Conservation (phyloP, 1,140 invertebrate species). For the Bradysia coprophila region DNA sequence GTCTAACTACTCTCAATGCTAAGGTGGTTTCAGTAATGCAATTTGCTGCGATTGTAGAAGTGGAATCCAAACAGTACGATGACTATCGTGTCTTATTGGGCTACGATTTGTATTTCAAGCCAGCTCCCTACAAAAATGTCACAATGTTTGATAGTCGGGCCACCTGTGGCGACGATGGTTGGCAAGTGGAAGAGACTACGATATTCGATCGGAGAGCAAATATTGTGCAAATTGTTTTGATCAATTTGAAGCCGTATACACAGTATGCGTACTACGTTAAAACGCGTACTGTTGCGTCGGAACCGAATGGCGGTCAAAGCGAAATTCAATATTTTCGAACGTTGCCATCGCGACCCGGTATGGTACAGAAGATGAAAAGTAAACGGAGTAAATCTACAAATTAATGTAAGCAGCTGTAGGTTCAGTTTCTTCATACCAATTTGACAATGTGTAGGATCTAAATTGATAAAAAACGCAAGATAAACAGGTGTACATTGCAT, state of each 20-base stretch:
- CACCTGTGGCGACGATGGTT: conserved; percentile 53
- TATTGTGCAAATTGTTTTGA: conserved; percentile 25
- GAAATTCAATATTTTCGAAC: conserved; percentile 66
- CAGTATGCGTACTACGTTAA: conserved; percentile 80
- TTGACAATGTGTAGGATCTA: neutral
- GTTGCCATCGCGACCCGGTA: conserved; percentile 28
- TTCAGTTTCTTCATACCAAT: conserved; percentile 15
- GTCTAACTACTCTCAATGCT: conserved; percentile 38
- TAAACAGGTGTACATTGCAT: too few species aligned
- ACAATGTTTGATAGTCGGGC: conserved; percentile 69
- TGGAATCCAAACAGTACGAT: conserved; percentile 47
- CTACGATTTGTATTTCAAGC: conserved; percentile 63
- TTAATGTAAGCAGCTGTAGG: conserved; percentile 1
- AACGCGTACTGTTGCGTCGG: conserved; percentile 65
- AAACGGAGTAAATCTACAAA: too few species aligned
- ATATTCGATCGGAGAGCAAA: conserved; percentile 4
- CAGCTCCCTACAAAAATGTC: conserved; percentile 50
- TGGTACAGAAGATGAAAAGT: conserved; percentile 7
- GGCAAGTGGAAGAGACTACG: conserved; percentile 34
- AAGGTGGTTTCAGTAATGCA: conserved; percentile 24
- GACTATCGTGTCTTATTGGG: conserved; percentile 58
- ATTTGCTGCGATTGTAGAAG: conserved; percentile 31
- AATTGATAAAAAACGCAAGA: too few species aligned
- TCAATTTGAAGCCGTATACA: conserved; percentile 56
- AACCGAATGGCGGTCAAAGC: conserved; percentile 58